phyloP scores from a whole-genome alignment of 2,888 invertebrate genomes.

The Megaustenia siamemsis region DNA sequence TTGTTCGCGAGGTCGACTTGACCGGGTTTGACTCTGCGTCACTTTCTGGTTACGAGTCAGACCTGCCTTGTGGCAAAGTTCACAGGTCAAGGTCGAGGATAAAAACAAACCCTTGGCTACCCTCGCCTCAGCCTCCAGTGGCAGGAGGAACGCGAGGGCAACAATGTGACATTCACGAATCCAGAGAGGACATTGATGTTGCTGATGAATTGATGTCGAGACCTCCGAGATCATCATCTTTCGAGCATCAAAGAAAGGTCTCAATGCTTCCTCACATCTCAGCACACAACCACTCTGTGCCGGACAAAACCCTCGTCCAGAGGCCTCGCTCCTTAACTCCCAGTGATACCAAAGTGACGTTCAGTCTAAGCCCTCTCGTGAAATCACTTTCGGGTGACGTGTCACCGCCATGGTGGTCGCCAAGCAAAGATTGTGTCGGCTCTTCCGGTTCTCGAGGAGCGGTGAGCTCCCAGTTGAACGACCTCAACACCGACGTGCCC shows the following conservation, averaged over 20 bases:
- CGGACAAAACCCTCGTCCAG: not conserved
- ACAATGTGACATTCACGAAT: slow-evolving; percentile 25
- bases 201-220: not conserved
- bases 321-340: slow-evolving; percentile 45
- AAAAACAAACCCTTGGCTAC: slow-evolving; percentile 75
- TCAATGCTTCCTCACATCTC: not conserved
- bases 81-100: slow-evolving; percentile 65
- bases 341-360: not conserved
- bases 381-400: not conserved
- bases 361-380: not conserved
- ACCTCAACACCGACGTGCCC: slow-evolving; percentile 11
- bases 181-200: slow-evolving; percentile 8
- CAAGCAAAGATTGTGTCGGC: not conserved
- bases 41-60: slow-evolving; percentile 50
- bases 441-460: not conserved
- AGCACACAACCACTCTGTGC: not conserved
- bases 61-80: slow-evolving; percentile 34
- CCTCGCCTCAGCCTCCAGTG: slow-evolving; percentile 69
- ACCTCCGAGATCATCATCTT: slow-evolving; percentile 41
- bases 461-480: slow-evolving; percentile 16
- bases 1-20: slow-evolving; percentile 34
- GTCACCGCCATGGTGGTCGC: not conserved
- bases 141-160: not conserved
- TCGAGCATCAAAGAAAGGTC: slow-evolving; percentile 29
- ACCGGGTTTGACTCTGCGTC: slow-evolving; percentile 48